phyloP scores from a whole-genome alignment of 2,113 vertebrate species.

The Antigone vipio region DNA sequence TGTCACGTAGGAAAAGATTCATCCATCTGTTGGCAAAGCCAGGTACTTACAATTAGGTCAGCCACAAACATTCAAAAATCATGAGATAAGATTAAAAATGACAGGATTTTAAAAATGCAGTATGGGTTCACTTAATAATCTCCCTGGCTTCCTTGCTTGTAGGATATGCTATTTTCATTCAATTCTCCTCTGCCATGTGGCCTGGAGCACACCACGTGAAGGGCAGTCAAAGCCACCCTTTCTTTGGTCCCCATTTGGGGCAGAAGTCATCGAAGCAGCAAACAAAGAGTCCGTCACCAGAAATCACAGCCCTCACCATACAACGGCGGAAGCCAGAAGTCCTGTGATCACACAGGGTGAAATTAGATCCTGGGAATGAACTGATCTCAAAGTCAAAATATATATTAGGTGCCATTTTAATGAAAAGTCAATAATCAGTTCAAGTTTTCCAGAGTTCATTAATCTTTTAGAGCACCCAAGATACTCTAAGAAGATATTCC shows the following conservation, averaged over 20 bases:
- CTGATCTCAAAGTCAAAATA: neutral
- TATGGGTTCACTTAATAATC: neutral
- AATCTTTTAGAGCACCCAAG: neutral
- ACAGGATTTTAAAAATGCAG: neutral
- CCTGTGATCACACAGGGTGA: neutral
- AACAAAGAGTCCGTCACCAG: neutral
- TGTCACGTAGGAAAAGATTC: neutral
- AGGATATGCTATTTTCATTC: neutral
- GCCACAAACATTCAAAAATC: neutral
- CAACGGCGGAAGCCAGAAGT: neutral
- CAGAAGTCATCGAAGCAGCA: neutral
- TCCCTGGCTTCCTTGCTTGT: neutral
- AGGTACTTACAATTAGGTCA: neutral
- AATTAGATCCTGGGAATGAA: neutral
- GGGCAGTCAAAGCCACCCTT: neutral
- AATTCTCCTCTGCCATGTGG: neutral
- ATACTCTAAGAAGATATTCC: neutral
- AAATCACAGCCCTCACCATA: neutral
- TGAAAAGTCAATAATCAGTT: neutral
- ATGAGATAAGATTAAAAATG: neutral
- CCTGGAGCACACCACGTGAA: neutral
- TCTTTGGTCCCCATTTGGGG: neutral
- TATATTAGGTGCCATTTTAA: neutral
- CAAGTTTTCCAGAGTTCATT: neutral
- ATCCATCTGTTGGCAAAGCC: neutral